Evolutionary conservation across 2,888 invertebrate species (phyloP), one percentile per base, ranked within the genome.

Genomic region (Lathronympha strigana): DNA sequence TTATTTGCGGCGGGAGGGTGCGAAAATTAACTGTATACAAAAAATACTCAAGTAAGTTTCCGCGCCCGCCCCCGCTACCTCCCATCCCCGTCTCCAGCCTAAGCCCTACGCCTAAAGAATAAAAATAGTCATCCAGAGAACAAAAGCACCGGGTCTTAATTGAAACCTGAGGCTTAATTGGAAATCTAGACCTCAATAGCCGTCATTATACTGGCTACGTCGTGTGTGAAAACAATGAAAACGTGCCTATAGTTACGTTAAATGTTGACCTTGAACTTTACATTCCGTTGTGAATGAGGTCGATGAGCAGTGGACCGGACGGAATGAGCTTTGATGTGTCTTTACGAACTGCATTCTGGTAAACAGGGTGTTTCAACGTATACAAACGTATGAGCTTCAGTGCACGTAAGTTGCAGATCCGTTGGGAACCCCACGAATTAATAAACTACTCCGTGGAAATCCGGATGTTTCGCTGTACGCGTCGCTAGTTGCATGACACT

Each of bases 131-230:
- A 17, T 11, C 23, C n/a, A 13, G 43, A 51, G 63, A 64, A 64
- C 64, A 64, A 64, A 64, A 21, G 51, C 51, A 8, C 55, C 43
- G 50, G 21, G 31, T 15, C 19, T 53, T 64, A 60, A 64, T 64
- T 60, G 53, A 60, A 64, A 60, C 51, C 51, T 8, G 57, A 21
- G 45, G 57, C 57, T 57, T 64, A 64, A 64, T 64, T 64, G 64
- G 53, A 64, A 64, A 60, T 60, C 64, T 60, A 60, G 51, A 58
- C 33, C 36, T 60, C 19, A 53, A 58, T 23, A 13, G 62, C 33
- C n/a, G 51, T 36, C 51, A 63, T 58, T 51, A 53, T 45, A 36
- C 17, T 5, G 15, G 23, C 9, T 31, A 40, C 19, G 47, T 53
- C n/a, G 54, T 17, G 15, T 38, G 54, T 17, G 15, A 28, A 33